Conservation (phyloP, 2,113 vertebrate species). For the Arizona elegans region DNA sequence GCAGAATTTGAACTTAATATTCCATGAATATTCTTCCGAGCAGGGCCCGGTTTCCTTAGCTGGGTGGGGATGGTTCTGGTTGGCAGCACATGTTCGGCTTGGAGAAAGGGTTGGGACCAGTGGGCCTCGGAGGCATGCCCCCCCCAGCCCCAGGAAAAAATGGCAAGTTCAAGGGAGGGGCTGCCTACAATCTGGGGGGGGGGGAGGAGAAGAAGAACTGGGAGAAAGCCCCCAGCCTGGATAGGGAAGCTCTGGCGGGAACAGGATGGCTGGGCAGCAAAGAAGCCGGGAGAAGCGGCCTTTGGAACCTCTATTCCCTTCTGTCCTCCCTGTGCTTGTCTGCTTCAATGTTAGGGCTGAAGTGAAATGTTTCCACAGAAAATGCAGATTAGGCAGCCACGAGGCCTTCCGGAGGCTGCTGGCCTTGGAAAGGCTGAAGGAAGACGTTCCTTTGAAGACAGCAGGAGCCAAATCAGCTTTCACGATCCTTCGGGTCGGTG, state of each 20-base stretch:
- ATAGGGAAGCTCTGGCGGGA: neutral
- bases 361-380: slow-evolving; percentile 44
- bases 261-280: neutral
- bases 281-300: too few relatives aligned
- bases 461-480: slow-evolving; percentile 13
- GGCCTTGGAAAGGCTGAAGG: neutral
- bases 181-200: neutral
- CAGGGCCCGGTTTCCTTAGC: neutral
- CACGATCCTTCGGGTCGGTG: slow-evolving; percentile 7
- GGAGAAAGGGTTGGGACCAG: neutral
- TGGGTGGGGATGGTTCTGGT: neutral
- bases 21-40: slow-evolving; percentile 76
- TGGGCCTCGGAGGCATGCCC: neutral
- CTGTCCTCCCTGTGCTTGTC: neutral
- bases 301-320: slow-evolving; percentile 22
- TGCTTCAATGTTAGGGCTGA: slow-evolving; percentile 26
- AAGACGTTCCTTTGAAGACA: neutral
- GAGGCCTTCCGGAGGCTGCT: too few relatives aligned
- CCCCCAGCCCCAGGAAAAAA: neutral
- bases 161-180: neutral
- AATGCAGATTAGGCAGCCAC: too few relatives aligned
- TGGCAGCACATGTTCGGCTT: neutral
- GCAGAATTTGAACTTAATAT: slow-evolving; percentile 97
- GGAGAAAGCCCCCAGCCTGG: neutral
- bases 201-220: neutral